Evolutionary conservation across 2,888 invertebrate species (phyloP), one percentile per base, ranked within the genome.

Genomic region (Amitus sp.): DNA sequence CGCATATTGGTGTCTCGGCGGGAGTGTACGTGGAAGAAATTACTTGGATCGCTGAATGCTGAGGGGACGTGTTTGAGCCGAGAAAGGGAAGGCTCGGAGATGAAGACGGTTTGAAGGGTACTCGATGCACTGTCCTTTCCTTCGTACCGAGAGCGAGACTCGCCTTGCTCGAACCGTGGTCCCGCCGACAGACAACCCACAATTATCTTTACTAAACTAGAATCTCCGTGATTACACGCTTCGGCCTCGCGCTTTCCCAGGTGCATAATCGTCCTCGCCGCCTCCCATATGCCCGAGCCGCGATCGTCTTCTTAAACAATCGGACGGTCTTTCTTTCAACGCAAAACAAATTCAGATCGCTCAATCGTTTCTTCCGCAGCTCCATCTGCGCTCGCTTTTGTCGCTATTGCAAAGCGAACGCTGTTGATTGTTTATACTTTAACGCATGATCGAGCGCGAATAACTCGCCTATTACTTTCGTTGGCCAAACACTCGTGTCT

Each of bases 121-220:
- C 37, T 39, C 28, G 52, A 28, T 45, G 18, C 48, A 45, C 46
- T 48, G 49, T 51, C 53, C 53, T n/a, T 45, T 62, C 61, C 47
- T 47, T 54, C 55, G 37, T 39, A 34, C 58, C 37, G 18, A 30
- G 57, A 47, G 30, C 37, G 48, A 59, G 56, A 48, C 20, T 10
- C 30, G 37, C 30, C 47, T 57, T 34, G 28, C n/a, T 17, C 37
- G 45, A 42, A 50, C 62, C 45, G 40, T 45, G 50, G 62, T 58
- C 55, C 43, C 48, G 13, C 59, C 67, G 74, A 78, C n/a, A n/a
- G n/a, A n/a, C 79, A 80, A 77, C 79, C 78, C 47, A 64, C 73
- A 78, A 80, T 80, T 80, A 80, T 77, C 74, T 74, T 74, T 70
- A 74, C 75, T 72, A 75, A 80, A 79, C 80, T 80, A 79, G 78